Evolutionary conservation across 2,797 vertebrate species (phyloP).

Genomic region (Heteromormyrus szaboi): DNA sequence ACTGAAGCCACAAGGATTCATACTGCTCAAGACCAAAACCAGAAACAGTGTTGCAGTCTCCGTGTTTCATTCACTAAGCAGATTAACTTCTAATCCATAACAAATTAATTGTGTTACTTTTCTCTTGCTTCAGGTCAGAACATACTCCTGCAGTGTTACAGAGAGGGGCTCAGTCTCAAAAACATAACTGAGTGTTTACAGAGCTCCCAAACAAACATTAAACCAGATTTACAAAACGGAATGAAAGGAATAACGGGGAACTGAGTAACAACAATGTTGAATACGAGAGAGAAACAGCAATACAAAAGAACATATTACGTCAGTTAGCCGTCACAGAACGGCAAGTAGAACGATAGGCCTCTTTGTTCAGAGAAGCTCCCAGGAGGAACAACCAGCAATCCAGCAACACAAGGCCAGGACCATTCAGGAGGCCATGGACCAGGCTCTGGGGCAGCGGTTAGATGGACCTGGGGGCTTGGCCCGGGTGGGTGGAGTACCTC

Average conservation of each 20-base stretch:
- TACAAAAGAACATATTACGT: background rate
- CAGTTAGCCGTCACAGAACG: background rate
- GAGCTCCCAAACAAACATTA: background rate
- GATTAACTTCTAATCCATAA: background rate
- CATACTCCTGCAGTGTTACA: background rate
- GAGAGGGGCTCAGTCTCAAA: background rate
- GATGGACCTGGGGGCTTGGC: slow-evolving; percentile 62
- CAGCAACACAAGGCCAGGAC: background rate
- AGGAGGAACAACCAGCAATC: background rate
- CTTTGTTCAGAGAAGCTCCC: background rate
- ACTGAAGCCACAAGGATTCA: background rate
- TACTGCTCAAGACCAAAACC: background rate
- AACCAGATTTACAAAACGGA: background rate
- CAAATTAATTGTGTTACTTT: background rate
- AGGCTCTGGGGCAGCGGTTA: slow-evolving; percentile 39
- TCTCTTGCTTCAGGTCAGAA: background rate
- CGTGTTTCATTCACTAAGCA: background rate
- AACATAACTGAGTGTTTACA: background rate
- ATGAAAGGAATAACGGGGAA: background rate
- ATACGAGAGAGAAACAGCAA: background rate
- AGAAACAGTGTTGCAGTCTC: background rate
- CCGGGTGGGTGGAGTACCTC: slow-evolving; percentile 57
- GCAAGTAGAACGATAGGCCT: background rate
- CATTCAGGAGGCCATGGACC: background rate
- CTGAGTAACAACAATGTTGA: background rate